Percentiles rank a stretch among this genome's conserved stretches.
Evolutionary conservation across 2,888 invertebrate species (phyloP).

Genomic region (Drosophila koepferae): DNA sequence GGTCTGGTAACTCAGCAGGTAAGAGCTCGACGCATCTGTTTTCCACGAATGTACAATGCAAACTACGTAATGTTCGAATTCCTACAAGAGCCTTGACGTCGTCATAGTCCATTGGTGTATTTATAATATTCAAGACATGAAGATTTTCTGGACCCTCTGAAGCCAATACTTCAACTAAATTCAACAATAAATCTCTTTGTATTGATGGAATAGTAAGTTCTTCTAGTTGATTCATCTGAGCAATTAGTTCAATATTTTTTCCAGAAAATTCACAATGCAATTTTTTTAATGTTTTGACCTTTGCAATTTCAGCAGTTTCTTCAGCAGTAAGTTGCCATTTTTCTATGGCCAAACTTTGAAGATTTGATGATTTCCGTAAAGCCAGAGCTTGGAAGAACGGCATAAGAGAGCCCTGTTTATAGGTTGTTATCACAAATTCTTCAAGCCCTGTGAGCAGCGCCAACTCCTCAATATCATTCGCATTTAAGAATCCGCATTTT

Average conservation of each 20-base stretch:
- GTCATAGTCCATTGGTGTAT: background rate
- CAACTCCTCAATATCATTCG: background rate
- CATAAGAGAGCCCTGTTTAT: background rate
- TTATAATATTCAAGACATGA: background rate
- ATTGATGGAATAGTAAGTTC: background rate
- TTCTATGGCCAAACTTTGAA: constrained; percentile 2
- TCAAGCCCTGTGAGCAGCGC: background rate
- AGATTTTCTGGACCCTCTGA: background rate
- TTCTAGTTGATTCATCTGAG: background rate
- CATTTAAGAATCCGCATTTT: constrained; percentile 4
- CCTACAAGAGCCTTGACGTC: background rate
- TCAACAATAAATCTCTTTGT: background rate
- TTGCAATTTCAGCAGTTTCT: background rate
- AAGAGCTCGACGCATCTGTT: background rate
- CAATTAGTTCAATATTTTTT: background rate
- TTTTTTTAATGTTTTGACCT: background rate
- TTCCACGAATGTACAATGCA: background rate
- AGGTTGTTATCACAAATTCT: constrained; percentile 1
- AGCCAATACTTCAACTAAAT: background rate
- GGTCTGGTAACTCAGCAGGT: background rate
- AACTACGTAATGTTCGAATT: background rate
- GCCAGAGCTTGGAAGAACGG: background rate
- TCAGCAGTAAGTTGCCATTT: background rate
- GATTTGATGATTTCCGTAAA: background rate
- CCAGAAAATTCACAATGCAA: background rate